phyloP scores from a whole-genome alignment of 2,113 vertebrate species.

The Sebastes fasciatus region DNA sequence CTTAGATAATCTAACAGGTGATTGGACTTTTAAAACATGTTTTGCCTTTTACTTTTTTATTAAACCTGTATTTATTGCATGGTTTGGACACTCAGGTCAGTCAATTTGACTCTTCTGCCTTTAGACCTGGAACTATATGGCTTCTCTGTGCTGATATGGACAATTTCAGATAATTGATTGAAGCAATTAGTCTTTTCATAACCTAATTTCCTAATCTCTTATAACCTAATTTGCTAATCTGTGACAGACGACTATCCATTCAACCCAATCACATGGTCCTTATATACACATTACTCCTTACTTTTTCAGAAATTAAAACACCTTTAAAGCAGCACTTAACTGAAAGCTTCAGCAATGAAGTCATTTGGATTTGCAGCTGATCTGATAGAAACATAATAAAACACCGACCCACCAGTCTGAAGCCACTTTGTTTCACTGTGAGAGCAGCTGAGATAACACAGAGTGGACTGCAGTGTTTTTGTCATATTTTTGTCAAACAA shows the following conservation, averaged over 20 bases:
- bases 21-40: too few relatives aligned
- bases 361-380: background rate
- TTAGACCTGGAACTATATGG: background rate
- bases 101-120: background rate
- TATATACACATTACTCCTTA: too few relatives aligned
- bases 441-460: constrained; percentile 28
- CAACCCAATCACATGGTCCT: too few relatives aligned
- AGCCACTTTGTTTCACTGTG: background rate
- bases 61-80: background rate
- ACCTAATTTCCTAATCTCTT: too few relatives aligned
- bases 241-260: too few relatives aligned
- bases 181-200: too few relatives aligned
- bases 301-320: background rate
- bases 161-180: background rate
- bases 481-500: background rate
- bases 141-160: constrained; percentile 1
- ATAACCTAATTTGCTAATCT: too few relatives aligned
- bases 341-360: background rate
- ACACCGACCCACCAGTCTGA: background rate
- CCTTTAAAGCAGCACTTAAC: background rate
- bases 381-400: too few relatives aligned
- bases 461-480: background rate
- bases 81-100: background rate
- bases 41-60: too few relatives aligned
- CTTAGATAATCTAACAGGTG: too few relatives aligned